Base-by-base conservation (phyloP, 2,888 invertebrate genomes). In the Mesopsocus fuscifrons region DNA sequence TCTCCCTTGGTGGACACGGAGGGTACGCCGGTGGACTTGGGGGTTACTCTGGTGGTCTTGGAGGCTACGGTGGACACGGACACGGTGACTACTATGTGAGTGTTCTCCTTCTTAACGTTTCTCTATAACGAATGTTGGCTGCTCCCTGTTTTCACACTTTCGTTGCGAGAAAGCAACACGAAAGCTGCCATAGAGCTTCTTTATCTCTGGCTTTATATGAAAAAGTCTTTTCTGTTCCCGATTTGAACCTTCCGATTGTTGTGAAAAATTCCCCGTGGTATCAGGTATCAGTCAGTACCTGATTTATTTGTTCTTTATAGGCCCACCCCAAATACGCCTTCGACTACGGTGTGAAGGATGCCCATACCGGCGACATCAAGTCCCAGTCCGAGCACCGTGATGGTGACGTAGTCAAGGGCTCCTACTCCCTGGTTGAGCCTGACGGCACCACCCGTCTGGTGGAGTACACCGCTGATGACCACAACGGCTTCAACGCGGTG, bases 321-420 rank as follows among this genome's bases (percentile, higher is more conserved):
- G 52, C 59, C 15, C 66, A 76, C 57, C 77, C 77, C 47, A 74
- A 72, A 57, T 77, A 78, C 56, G 68, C 72, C 4, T 76, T 75
- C 55, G 74, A 73, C 54, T 77, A 76, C 52, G 75, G 77, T 45
- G 76, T 74, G 20, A 72, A 74, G 54, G 77, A 77, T 52, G 71
- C 71, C 3, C 74, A 76, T 51, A 76, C 77, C 6, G 78, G 77
- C n/a, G 77, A 77, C 54, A 69, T 76, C 44, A 77, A 77, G 56
- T 72, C 74, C 21, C 77, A 77, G 53, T 67, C 71, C 35, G 77
- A 77, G 55, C 71, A 72, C 52, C 67, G 73, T 49, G 74, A 75
- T 55, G 80, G 80, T 3, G 74, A 79, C 55, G 73, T 72, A 9
- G 79, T 80, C 17, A 73, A 72, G 65, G 80, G 80, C 57, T 69